A percentile compares a stretch with the other conserved stretches of the same genome.
These are phyloP conservation scores for Pituophis catenifer DNA, from an alignment of 2,113 vertebrate species.

Conservation along the genomic window DNA sequence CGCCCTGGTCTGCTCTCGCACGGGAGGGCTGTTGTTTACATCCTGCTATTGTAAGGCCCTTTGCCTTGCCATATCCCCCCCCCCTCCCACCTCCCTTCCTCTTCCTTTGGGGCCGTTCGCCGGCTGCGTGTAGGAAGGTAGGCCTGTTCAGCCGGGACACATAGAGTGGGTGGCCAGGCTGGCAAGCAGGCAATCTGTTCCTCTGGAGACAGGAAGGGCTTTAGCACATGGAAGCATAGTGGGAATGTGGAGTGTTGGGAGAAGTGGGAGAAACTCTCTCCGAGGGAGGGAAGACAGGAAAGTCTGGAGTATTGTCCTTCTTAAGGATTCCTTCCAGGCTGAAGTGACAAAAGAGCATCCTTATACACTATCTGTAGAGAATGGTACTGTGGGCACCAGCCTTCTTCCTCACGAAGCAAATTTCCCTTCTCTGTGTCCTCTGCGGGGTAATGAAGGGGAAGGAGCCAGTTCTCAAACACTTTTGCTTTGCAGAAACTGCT, in stretches of 20 bases:
- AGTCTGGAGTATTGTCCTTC: too few relatives aligned
- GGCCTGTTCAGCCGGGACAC: background rate
- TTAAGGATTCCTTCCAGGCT: background rate
- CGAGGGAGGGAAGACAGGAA: background rate
- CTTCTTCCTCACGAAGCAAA: background rate
- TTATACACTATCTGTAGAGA: background rate
- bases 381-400: background rate
- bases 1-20: background rate
- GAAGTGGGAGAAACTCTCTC: background rate
- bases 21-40: slow-evolving; percentile 22
- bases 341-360: background rate
- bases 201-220: background rate
- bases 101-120: background rate
- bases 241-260: background rate
- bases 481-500: background rate
- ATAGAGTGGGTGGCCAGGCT: background rate
- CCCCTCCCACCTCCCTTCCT: background rate
- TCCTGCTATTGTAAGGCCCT: background rate
- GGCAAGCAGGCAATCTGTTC: accelerated
- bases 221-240: background rate
- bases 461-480: background rate
- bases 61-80: background rate
- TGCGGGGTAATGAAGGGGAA: background rate
- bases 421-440: background rate
- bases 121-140: background rate